These are phyloP conservation scores for Pedicia rivosa DNA, from an alignment of 2,888 invertebrate species.

Conservation along the genomic window DNA sequence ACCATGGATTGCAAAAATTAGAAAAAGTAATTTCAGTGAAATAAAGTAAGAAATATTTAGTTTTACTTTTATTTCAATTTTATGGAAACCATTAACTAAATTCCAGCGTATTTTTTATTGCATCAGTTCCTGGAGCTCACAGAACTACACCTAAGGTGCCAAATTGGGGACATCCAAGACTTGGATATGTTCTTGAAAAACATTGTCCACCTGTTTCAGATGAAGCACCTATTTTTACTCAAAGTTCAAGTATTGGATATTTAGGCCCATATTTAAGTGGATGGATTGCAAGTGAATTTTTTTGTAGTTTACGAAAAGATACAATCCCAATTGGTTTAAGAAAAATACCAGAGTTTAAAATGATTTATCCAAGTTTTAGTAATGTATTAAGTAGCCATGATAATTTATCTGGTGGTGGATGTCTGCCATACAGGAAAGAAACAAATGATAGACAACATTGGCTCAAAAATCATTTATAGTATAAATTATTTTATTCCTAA, in stretches of 20 bases:
- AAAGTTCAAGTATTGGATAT: constrained; percentile 84
- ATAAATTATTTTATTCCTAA: constrained; percentile 25
- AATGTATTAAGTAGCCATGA: constrained; percentile 78
- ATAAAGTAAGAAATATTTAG: constrained; percentile 45
- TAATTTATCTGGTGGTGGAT: constrained; percentile 70
- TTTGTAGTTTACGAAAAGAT: constrained; percentile 41
- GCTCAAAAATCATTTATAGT: constrained; percentile 63
- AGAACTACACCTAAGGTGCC: constrained; percentile 34
- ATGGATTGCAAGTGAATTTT: constrained; percentile 67
- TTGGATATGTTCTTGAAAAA: constrained; percentile 45
- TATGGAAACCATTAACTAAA: no score
- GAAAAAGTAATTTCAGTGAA: constrained; percentile 62
- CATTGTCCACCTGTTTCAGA: constrained; percentile 41
- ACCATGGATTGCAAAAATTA: constrained; percentile 57
- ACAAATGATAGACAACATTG: constrained; percentile 72
- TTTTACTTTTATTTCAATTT: no score
- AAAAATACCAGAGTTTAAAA: constrained; percentile 37
- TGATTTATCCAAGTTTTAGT: constrained; percentile 63
- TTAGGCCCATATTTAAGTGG: constrained; percentile 49
- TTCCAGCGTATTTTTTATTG: constrained; percentile 70
- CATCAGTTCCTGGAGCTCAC: constrained; percentile 74
- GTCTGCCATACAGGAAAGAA: constrained; percentile 68
- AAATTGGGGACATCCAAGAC: constrained; percentile 45
- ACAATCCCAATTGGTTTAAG: constrained; percentile 35
- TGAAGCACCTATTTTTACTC: constrained; percentile 60